Evolutionary conservation across 2,888 invertebrate genomes (phyloP), one percentile per base, ranked within the genome.

Genomic region (Erebia aethiops): DNA sequence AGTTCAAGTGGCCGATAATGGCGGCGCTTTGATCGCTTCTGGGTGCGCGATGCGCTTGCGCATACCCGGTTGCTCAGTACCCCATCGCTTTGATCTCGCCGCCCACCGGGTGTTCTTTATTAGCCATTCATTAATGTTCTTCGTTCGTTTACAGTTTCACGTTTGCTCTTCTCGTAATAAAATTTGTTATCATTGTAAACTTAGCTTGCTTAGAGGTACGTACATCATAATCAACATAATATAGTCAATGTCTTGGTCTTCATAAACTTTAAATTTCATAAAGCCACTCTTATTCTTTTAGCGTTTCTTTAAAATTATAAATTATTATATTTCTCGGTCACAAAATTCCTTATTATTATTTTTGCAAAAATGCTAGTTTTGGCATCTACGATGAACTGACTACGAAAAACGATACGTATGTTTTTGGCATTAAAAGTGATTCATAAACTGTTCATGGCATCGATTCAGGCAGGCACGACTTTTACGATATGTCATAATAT

Each of bases 1-100:
- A 86, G 84, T 83, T 85, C 84, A 83, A 87, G 88, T 86, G 83
- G 85, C 79, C 83, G 88, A 88, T 89, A 89, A 87, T 84, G 86
- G 82, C 88, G 86, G 85, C 81, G 76, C 90, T 88, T 90, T 91
- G 89, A 89, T 86, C 83, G 81, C 72, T 72, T 74, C 74, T 76
- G 81, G 79, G 80, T 74, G 77, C 77, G 76, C 69, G 67, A 65
- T 70, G 70, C 77, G 77, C 80, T 80, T 76, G 76, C 81, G 81
- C 81, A 80, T 82, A 72, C 74, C 54, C 74, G 63, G 72, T 63
- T 74, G 70, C 71, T 69, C 46, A 35, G 69, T 65, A 67, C 70
- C 41, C 74, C 71, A 72, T 66, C 75, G 78, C 84, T 90, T 92
- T 92, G 86, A 90, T 87, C 86, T 82, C 78, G 82, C 91, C 91